Percentiles rank a stretch among this genome's conserved stretches.
Evolutionary conservation across 2,888 invertebrate species (phyloP).

Genomic region (Trachelus troglodyta): DNA sequence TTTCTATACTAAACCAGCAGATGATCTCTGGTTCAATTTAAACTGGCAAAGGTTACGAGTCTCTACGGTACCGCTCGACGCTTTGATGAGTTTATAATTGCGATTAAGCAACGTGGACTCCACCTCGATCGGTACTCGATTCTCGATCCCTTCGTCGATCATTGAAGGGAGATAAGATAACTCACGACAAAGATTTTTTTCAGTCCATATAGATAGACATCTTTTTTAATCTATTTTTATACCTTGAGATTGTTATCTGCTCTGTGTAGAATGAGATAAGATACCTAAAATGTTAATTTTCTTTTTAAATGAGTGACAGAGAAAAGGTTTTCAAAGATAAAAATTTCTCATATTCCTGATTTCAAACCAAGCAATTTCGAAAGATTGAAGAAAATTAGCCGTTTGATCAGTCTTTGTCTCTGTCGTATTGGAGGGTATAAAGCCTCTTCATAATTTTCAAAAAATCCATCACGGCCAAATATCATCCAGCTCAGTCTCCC

Average conservation of each 20-base stretch:
- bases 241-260: neutral
- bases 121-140: no score
- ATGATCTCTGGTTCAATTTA: slow-evolving; percentile 14
- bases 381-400: neutral
- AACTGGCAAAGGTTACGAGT: neutral
- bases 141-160: neutral
- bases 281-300: neutral
- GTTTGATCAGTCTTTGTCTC: neutral
- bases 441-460: neutral
- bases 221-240: neutral
- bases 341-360: no score
- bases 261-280: neutral
- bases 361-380: no score
- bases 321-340: neutral
- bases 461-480: neutral
- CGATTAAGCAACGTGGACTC: slow-evolving; percentile 4
- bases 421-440: neutral
- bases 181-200: neutral
- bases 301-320: neutral
- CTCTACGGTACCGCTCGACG: neutral
- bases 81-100: slow-evolving; percentile 8
- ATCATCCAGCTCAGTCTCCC: neutral
- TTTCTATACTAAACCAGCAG: slow-evolving; percentile 15
- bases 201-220: neutral
- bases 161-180: neutral